Percentiles rank a stretch among this genome's conserved stretches.
Conservation (phyloP, 1,140 invertebrate genomes). For the Tachypleus tridentatus region DNA sequence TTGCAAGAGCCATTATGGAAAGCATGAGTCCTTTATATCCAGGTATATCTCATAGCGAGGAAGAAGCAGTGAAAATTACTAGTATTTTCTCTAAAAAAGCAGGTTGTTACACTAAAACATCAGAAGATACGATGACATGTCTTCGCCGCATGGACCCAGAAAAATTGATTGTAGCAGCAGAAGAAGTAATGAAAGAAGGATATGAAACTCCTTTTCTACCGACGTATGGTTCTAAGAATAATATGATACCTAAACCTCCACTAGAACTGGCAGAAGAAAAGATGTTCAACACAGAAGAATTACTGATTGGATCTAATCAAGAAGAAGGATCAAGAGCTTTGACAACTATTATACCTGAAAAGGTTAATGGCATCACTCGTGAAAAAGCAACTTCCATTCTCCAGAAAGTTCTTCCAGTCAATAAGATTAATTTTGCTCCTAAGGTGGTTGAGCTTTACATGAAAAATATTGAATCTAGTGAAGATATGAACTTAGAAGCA, state of each 20-base stretch:
- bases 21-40: slow-evolving; percentile 17
- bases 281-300: slow-evolving; percentile 8
- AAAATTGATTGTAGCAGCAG: background rate
- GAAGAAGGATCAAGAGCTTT: slow-evolving; percentile 16
- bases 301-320: slow-evolving; percentile 12
- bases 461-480: background rate
- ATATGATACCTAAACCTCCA: slow-evolving; percentile 12
- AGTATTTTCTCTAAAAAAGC: slow-evolving; percentile 1
- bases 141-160: background rate
- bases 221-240: slow-evolving; percentile 5
- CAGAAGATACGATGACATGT: background rate
- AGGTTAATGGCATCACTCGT: too few relatives aligned
- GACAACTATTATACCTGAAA: background rate
- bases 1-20: slow-evolving; percentile 33
- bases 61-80: background rate
- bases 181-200: slow-evolving; percentile 5
- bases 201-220: background rate
- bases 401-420: background rate
- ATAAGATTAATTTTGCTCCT: background rate
- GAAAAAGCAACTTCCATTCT: background rate
- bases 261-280: slow-evolving; percentile 3
- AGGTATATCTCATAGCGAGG: background rate
- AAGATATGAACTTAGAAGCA: slow-evolving; percentile 1
- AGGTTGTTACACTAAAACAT: background rate
- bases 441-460: background rate